phyloP scores from a whole-genome alignment of 2,888 invertebrate genomes.

The Nectonema munidae region DNA sequence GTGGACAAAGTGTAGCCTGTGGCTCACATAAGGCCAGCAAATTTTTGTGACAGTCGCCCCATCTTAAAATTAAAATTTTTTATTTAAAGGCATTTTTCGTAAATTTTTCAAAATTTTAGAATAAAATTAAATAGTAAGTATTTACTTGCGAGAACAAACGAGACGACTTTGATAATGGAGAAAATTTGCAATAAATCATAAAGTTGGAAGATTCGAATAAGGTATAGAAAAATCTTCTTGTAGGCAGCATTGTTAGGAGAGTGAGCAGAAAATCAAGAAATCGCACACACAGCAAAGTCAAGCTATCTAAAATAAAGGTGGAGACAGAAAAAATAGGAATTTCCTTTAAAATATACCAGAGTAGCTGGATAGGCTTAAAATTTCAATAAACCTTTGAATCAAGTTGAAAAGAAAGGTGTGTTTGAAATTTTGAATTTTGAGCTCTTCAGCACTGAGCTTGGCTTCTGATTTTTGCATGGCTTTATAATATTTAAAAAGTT shows the following conservation, averaged over 20 bases:
- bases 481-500: constrained; percentile 66
- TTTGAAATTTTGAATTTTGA: constrained; percentile 36
- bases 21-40: too few species aligned
- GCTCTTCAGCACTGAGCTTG: constrained; percentile 18
- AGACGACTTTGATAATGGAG: constrained; percentile 31
- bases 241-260: constrained; percentile 66
- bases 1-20: too few species aligned
- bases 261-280: constrained; percentile 82
- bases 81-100: too few species aligned
- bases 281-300: constrained; percentile 54
- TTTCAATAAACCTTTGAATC: constrained; percentile 50
- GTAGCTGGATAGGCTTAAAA: neutral
- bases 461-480: constrained; percentile 47
- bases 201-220: constrained; percentile 74
- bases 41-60: too few species aligned
- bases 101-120: too few species aligned
- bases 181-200: constrained; percentile 52
- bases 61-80: too few species aligned
- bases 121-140: too few species aligned
- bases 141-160: constrained; percentile 63
- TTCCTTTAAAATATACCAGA: constrained; percentile 21
- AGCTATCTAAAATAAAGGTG: neutral
- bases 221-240: constrained; percentile 74
- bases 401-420: constrained; percentile 47
- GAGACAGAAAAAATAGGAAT: constrained; percentile 16